Percentiles rank a stretch among this genome's conserved stretches.
Evolutionary conservation across 2,797 vertebrate species (phyloP).

Genomic region (Emys orbicularis): DNA sequence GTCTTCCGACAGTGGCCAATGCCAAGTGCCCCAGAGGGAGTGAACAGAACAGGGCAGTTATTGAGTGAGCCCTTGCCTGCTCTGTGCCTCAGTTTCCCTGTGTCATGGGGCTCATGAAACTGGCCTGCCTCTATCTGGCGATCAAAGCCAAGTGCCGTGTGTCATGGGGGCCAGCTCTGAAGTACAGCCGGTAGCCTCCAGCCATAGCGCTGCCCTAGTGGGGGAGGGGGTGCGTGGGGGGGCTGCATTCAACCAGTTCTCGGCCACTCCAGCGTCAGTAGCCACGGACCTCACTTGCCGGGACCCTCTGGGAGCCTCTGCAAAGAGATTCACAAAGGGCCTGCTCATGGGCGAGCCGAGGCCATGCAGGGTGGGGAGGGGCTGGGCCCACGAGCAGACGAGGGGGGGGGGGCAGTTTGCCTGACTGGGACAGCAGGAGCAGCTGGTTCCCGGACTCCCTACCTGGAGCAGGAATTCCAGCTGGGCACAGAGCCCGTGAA

Average conservation of each 20-base stretch:
- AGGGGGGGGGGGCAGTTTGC: not conserved
- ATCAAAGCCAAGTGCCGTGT: not conserved
- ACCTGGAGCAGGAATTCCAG: conserved; percentile 84
- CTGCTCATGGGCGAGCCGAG: not conserved
- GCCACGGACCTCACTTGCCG: too few species aligned
- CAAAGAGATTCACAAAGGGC: not conserved
- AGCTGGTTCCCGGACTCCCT: not conserved
- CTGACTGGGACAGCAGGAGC: not conserved
- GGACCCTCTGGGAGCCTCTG: too few species aligned
- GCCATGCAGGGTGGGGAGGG: too few species aligned
- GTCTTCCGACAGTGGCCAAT: not conserved
- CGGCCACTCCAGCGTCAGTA: too few species aligned
- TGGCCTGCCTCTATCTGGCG: not conserved
- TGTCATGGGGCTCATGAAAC: not conserved
- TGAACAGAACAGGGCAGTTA: not conserved
- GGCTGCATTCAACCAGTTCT: not conserved
- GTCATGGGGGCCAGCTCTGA: not conserved
- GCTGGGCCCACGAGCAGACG: not conserved
- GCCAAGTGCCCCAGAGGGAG: not conserved
- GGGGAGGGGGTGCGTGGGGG: not conserved
- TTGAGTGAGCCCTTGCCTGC: not conserved
- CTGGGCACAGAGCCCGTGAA: conserved; percentile 81
- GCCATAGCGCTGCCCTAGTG: too few species aligned
- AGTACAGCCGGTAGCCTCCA: not conserved
- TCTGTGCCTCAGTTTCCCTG: not conserved